Conservation (phyloP, 2,888 invertebrate genomes). For the Agrotis clavis region DNA sequence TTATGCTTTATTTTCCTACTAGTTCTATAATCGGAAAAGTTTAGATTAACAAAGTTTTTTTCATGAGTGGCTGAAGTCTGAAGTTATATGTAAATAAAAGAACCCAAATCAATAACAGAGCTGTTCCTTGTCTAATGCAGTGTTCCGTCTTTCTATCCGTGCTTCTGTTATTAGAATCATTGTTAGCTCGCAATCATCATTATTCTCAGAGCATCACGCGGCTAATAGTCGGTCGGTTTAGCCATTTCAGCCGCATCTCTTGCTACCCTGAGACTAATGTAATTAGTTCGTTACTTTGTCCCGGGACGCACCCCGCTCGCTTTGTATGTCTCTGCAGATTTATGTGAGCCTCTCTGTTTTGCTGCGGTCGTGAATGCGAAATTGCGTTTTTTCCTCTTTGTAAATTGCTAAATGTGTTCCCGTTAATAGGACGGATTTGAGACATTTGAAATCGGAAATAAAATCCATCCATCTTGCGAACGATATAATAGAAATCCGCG, state of each 20-base stretch:
- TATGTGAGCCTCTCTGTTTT: conserved; percentile 81
- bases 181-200: conserved; percentile 74
- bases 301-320: conserved; percentile 77
- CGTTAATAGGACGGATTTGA: conserved; percentile 70
- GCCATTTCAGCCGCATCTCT: conserved; percentile 80
- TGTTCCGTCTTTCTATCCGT: conserved; percentile 20
- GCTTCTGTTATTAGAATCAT: conserved; percentile 62
- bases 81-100: conserved; percentile 1
- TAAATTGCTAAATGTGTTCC: conserved; percentile 74
- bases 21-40: background rate
- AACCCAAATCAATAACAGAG: conserved; percentile 19
- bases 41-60: conserved; percentile 1
- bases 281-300: conserved; percentile 89
- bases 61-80: background rate
- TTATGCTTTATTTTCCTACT: background rate
- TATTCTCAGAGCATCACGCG: conserved; percentile 73
- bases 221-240: conserved; percentile 79
- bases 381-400: conserved; percentile 74
- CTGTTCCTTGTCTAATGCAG: conserved; percentile 11
- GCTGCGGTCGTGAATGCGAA: conserved; percentile 78
- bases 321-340: conserved; percentile 83
- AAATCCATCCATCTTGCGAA: conserved; percentile 45
- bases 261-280: conserved; percentile 83
- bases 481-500: conserved; percentile 59
- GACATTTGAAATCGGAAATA: conserved; percentile 64